Percentiles rank a stretch among this genome's conserved stretches.
These are phyloP conservation scores for Dynastes grantii DNA, from an alignment of 2,888 invertebrate species.

Conservation along the genomic window DNA sequence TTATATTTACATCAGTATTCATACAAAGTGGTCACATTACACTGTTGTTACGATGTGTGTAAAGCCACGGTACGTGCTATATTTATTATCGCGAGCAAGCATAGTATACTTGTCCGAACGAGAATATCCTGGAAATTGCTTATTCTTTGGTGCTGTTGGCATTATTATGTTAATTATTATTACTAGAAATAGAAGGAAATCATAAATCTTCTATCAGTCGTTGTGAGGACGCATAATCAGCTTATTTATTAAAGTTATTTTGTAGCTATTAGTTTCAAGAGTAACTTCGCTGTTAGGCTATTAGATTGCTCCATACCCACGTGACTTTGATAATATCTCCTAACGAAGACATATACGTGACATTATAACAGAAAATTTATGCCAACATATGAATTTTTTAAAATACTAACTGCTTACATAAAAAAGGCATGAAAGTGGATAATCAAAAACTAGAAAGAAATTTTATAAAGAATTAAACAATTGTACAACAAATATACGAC, in stretches of 20 bases:
- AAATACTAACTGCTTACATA: no score
- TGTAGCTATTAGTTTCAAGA: background rate
- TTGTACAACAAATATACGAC: no score
- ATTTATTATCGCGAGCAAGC: conserved; percentile 11
- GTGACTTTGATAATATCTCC: background rate
- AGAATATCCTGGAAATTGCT: conserved; percentile 1
- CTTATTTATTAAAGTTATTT: background rate
- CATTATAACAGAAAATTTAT: no score
- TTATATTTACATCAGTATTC: conserved; percentile 21
- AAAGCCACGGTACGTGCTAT: conserved; percentile 10
- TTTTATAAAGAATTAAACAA: no score
- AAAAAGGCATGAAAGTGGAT: no score
- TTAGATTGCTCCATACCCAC: background rate
- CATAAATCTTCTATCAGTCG: background rate
- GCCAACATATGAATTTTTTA: no score
- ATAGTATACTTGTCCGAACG: background rate
- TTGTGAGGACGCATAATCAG: conserved; percentile 9
- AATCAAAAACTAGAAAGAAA: no score
- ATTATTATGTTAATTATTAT: conserved; percentile 22
- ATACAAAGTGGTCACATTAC: conserved; percentile 30
- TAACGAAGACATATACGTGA: no score
- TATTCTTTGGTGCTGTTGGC: conserved; percentile 3
- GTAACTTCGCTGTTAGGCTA: background rate
- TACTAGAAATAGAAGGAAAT: background rate
- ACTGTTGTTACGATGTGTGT: conserved; percentile 12